Conservation (phyloP, 2,113 vertebrate genomes). For the Collichthys lucidus region DNA sequence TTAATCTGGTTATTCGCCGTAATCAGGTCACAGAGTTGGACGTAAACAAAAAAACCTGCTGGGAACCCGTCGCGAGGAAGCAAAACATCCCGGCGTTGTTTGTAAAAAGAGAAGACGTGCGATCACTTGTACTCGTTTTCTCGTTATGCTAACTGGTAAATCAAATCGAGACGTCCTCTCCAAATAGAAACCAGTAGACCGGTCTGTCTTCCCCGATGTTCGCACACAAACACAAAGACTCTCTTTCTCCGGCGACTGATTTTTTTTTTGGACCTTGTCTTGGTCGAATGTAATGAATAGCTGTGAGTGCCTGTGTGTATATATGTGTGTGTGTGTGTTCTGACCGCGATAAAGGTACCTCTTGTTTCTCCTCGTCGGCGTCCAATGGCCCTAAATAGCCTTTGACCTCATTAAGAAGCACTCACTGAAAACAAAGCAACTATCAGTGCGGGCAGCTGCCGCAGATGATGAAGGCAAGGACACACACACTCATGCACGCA, state of each 20-base stretch:
- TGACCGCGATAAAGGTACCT: slow-evolving; percentile 68
- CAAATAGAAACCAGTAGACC: slow-evolving; percentile 43
- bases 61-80: too few relatives aligned
- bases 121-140: neutral
- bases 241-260: slow-evolving; percentile 75
- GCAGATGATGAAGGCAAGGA: slow-evolving; percentile 60
- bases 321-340: slow-evolving; percentile 49
- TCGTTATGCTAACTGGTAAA: slow-evolving; percentile 10
- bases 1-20: neutral
- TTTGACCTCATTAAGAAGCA: slow-evolving; percentile 83
- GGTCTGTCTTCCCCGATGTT: slow-evolving; percentile 51
- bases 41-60: neutral
- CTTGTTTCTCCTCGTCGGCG: slow-evolving; percentile 70
- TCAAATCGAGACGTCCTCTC: slow-evolving; percentile 39
- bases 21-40: neutral
- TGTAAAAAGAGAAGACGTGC: slow-evolving; percentile 24
- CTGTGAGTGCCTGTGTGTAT: slow-evolving; percentile 49
- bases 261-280: slow-evolving; percentile 76
- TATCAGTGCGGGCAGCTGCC: slow-evolving; percentile 74
- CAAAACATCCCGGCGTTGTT: neutral
- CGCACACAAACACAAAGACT: slow-evolving; percentile 74
- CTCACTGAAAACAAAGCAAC: slow-evolving; percentile 78
- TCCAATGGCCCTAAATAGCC: slow-evolving; percentile 75
- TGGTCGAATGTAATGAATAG: slow-evolving; percentile 82
- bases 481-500: slow-evolving; percentile 15